Base-by-base conservation (phyloP, 2,888 invertebrate species). In the Epinotia brunnichana region DNA sequence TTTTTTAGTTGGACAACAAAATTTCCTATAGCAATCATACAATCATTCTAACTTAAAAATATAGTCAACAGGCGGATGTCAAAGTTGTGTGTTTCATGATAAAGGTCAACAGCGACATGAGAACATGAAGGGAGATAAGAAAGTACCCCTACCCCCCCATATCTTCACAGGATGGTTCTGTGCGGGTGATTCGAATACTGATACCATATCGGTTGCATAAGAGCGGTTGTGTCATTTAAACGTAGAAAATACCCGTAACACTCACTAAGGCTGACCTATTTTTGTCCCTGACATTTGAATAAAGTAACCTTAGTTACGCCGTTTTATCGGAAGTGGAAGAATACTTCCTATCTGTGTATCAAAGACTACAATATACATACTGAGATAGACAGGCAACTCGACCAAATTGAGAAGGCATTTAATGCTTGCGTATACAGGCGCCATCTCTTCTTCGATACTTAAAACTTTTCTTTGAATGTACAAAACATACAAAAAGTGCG, bases 61-160 rank as follows among this genome's bases (percentile, higher is more conserved):
- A 35, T 9, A 35, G 9, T 35, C 15, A 48, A 48, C 48, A 48
- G 7, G 48, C 48, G 48, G 48, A 48, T 48, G 48, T 1, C n/a
- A n/a, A 41, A 1, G 11, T 1, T 44, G 15, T 15, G 15, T 4
- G 15, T 15, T 44, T 4, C 5, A n/a, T n/a, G 48, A 48, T 48
- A 48, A 48, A 48, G 48, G 48, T 3, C 41, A 2, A 2, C 41
- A 11, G 13, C 41, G 11, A 41, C 41, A 41, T 41, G 41, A 13
- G 41, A 41, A 41, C 41, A 41, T 13, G 41, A 48, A 15, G 3
- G 1, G 44, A 56, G 69, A 62, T 70, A 70, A 66, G 41, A 44
- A 60, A 66, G 29, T 70, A 56, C 17, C 63, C n/a, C n/a, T n/a
- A n/a, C n/a, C n/a, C n/a, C n/a, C 57, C 17, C 70, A 59, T 70